A percentile compares a stretch with the other conserved stretches of the same genome.
phyloP scores from a whole-genome alignment of 1,140 invertebrate species.

The Andrena cerasifolii region DNA sequence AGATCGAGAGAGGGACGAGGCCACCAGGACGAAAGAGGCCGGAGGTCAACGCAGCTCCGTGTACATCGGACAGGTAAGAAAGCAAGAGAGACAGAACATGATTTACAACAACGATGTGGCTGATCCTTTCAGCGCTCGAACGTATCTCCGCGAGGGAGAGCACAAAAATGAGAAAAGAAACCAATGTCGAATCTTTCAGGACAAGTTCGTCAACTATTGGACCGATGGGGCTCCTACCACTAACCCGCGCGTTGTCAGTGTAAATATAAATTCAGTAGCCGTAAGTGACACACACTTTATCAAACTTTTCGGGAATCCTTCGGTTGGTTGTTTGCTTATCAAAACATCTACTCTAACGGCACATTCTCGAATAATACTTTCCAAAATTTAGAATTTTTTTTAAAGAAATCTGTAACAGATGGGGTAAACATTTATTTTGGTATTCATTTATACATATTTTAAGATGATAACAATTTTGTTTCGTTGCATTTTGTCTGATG shows the following conservation, averaged over 20 bases:
- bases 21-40: conserved; percentile 71
- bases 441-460: no score
- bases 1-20: conserved; percentile 74
- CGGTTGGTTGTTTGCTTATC: background rate
- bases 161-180: conserved; percentile 34
- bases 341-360: no score
- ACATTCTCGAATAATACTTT: no score
- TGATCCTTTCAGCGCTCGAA: conserved; percentile 46
- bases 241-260: conserved; percentile 73
- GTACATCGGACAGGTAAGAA: conserved; percentile 80
- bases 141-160: conserved; percentile 28
- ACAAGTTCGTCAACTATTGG: conserved; percentile 80
- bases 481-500: no score
- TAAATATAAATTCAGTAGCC: conserved; percentile 78
- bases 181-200: conserved; percentile 69
- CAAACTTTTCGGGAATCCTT: background rate
- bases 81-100: conserved; percentile 57
- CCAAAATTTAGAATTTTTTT: no score
- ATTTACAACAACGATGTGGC: conserved; percentile 59
- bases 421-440: no score
- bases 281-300: conserved; percentile 66
- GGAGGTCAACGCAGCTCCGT: conserved; percentile 77
- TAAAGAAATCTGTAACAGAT: no score
- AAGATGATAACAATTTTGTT: no score
- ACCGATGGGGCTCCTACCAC: conserved; percentile 68